A percentile compares a stretch with the other conserved stretches of the same genome.
Conservation (phyloP, 2,888 invertebrate species). For the Alviniconcha strummeri region DNA sequence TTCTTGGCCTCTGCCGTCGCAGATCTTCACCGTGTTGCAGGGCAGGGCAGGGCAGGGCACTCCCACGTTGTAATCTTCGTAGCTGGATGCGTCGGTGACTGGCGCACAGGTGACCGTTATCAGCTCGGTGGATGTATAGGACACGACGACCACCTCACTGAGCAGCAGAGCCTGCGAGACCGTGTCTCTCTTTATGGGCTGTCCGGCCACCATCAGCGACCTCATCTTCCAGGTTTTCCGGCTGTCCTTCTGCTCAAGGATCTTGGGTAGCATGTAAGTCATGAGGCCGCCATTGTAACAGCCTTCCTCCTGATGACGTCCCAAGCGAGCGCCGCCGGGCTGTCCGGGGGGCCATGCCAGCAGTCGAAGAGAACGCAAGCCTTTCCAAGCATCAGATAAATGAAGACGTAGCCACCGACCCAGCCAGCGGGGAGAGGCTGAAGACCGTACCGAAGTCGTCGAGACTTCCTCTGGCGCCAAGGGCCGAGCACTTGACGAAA, state of each 20-base stretch:
- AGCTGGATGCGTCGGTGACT: neutral
- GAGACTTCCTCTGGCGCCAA: neutral
- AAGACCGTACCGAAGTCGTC: neutral
- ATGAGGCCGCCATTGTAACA: neutral
- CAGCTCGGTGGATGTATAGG: slow-evolving; percentile 12
- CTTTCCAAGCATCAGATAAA: neutral
- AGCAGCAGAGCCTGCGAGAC: neutral
- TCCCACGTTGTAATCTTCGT: slow-evolving; percentile 15
- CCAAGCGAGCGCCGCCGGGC: neutral
- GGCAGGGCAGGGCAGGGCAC: neutral
- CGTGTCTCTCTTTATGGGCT: neutral
- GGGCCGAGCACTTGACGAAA: neutral
- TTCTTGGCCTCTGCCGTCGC: neutral
- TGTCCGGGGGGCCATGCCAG: slow-evolving; percentile 1
- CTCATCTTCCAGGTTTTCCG: neutral
- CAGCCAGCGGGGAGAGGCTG: neutral
- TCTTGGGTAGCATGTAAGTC: neutral
- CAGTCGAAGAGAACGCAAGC: neutral
- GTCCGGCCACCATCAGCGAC: neutral
- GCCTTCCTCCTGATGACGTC: neutral
- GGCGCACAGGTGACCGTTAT: neutral
- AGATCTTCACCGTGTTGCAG: slow-evolving; percentile 5
- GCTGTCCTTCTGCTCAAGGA: neutral
- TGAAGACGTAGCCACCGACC: slow-evolving; percentile 5
- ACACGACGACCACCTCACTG: neutral